A percentile compares a stretch with the other conserved stretches of the same genome.
phyloP scores from a whole-genome alignment of 2,113 vertebrate species.

The Montifringilla adamsi region DNA sequence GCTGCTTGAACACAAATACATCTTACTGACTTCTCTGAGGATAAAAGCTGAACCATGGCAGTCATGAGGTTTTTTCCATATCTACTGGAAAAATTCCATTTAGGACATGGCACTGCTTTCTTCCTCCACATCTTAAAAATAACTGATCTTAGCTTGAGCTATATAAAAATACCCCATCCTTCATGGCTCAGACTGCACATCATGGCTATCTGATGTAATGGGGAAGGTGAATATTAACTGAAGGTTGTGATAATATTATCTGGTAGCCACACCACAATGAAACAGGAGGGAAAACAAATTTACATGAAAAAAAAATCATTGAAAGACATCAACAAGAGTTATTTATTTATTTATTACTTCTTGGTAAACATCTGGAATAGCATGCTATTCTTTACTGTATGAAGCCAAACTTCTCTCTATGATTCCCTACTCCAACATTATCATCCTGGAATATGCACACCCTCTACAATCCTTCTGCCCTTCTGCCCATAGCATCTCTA shows the following conservation, averaged over 20 bases:
- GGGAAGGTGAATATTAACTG: background rate
- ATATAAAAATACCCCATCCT: background rate
- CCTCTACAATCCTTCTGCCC: background rate
- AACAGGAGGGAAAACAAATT: background rate
- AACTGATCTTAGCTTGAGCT: background rate
- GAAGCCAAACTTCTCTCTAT: background rate
- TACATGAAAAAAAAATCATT: background rate
- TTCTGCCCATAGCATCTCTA: background rate
- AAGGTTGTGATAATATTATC: background rate
- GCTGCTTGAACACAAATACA: background rate
- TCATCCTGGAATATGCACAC: background rate
- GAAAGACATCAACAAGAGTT: background rate
- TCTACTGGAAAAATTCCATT: background rate
- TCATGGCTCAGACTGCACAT: background rate
- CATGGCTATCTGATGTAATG: background rate
- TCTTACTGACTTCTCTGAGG: background rate
- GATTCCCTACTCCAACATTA: background rate
- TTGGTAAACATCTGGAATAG: background rate
- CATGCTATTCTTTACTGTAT: background rate
- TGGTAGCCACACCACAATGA: background rate
- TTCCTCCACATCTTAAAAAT: background rate
- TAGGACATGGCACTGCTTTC: background rate
- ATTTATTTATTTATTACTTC: background rate
- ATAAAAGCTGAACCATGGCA: background rate
- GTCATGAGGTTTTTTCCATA: background rate